phyloP scores from a whole-genome alignment of 2,888 invertebrate species.

The Bedellia somnulentella region DNA sequence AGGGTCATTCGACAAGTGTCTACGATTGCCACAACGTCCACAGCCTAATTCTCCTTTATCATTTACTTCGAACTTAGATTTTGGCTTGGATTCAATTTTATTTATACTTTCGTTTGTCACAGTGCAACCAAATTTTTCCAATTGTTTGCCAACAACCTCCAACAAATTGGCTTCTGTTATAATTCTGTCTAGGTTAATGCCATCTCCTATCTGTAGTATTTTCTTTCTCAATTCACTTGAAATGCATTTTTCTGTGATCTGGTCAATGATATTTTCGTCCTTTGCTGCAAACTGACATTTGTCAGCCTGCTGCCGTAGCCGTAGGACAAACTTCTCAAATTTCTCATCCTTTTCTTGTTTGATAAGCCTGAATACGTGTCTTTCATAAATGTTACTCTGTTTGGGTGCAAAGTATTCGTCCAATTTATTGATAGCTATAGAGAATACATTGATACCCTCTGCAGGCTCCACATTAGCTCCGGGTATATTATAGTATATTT shows the following conservation, averaged over 20 bases:
- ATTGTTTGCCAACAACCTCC: slow-evolving; percentile 1
- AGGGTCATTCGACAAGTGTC: not conserved
- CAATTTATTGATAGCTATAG: slow-evolving; percentile 1
- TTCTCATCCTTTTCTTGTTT: slow-evolving; percentile 4
- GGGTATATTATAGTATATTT: slow-evolving; percentile 4
- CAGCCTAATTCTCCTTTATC: not conserved
- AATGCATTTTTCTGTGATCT: slow-evolving; percentile 5
- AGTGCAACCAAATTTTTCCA: not conserved
- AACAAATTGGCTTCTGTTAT: slow-evolving; percentile 4
- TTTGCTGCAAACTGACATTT: not conserved
- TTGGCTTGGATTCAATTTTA: not conserved
- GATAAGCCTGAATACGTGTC: slow-evolving; percentile 4
- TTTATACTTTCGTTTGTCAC: not conserved
- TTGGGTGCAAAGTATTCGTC: slow-evolving; percentile 2
- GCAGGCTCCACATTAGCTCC: slow-evolving; percentile 1
- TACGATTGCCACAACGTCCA: not conserved
- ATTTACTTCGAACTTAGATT: not conserved
- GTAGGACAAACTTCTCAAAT: slow-evolving; percentile 1
- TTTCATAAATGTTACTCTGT: slow-evolving; percentile 3
- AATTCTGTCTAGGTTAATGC: slow-evolving; percentile 2
- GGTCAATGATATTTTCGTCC: slow-evolving; percentile 1
- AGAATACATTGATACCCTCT: not conserved
- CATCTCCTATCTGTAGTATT: slow-evolving; percentile 3
- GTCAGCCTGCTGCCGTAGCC: not conserved
- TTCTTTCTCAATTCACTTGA: slow-evolving; percentile 3